Base-by-base conservation (phyloP, 2,113 vertebrate genomes). In the Aptenodytes forsteri region DNA sequence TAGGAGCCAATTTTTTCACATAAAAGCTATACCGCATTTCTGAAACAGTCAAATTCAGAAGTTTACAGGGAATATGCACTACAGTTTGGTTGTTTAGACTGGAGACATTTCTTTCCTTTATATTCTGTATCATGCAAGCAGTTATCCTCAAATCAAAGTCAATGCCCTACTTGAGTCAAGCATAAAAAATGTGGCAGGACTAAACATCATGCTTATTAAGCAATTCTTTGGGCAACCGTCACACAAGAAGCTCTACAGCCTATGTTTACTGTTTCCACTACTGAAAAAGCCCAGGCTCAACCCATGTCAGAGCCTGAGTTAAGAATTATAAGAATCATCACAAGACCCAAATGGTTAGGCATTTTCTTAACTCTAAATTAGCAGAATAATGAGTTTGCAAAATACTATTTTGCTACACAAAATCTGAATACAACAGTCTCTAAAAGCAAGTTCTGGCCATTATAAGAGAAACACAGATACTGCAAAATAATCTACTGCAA, bases 101-200 rank as follows among this genome's bases (percentile, higher is more conserved):
- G 13, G 14, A 49, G 40, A 83, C 5, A 30, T 64, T 70, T 46
- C 7, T 52, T 62, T 76, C 47, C 36, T 81, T 72, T 42, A 30
- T 27, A 66, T 36, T 92, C 44, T 59, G 14, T 69, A 67, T 32
- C 54, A 46, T 30, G 15, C 30, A 82, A 71, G 42, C 13, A 44
- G 19, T 38, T 52, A 72, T 38, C 17, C 46, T 85, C 73, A 93
- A 93, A 71, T 46, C 27, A 49, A 49, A 85, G 83, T 85, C 83
- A 96, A 73, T 93, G 84, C 49, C 82, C 71, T 69, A 16, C 36
- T 83, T 85, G 62, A 95, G 34, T 94, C 81, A 95, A 70, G 38
- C 22, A 30, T 16, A 69, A 96, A 93, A 93, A 76, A 91, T 46
- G 65, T 36, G 29, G 58, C 70, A 91, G 54, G 49, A 87, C 54